These are phyloP conservation scores for Polylopha cassiicola DNA, from an alignment of 2,888 invertebrate genomes.

Conservation along the genomic window DNA sequence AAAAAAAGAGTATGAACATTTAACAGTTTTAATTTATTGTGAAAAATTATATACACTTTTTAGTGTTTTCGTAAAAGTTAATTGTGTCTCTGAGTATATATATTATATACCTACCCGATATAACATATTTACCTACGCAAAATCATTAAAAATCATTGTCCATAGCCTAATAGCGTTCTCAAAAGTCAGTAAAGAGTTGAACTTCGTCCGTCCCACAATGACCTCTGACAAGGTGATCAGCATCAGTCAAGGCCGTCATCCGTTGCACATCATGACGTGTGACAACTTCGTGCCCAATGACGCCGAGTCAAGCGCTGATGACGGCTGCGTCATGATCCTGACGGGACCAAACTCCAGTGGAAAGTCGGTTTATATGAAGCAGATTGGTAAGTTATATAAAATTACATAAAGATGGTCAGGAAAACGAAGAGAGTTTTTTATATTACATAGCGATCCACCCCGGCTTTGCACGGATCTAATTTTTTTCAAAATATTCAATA, in stretches of 20 bases:
- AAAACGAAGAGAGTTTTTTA: no score
- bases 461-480: no score
- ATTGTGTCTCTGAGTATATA: no score
- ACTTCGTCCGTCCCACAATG: constrained; percentile 81
- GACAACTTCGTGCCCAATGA: constrained; percentile 86
- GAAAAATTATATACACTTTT: no score
- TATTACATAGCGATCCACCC: no score
- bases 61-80: no score
- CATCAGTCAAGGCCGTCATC: constrained; percentile 84
- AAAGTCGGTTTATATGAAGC: constrained; percentile 94
- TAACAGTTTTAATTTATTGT: no score
- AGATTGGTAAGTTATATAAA: constrained; percentile 71
- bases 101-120: no score
- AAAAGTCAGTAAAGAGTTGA: constrained; percentile 79
- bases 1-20: no score
- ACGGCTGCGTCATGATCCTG: constrained; percentile 83
- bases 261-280: constrained; percentile 82
- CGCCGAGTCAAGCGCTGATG: constrained; percentile 73
- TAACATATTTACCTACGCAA: no score
- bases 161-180: constrained; percentile 83
- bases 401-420: no score
- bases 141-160: constrained; percentile 19
- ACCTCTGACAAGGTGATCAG: constrained; percentile 74
- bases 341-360: constrained; percentile 96
- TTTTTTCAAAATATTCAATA: no score